Evolutionary conservation across 2,888 invertebrate genomes (phyloP).

Genomic region (Lasius fuliginosus): DNA sequence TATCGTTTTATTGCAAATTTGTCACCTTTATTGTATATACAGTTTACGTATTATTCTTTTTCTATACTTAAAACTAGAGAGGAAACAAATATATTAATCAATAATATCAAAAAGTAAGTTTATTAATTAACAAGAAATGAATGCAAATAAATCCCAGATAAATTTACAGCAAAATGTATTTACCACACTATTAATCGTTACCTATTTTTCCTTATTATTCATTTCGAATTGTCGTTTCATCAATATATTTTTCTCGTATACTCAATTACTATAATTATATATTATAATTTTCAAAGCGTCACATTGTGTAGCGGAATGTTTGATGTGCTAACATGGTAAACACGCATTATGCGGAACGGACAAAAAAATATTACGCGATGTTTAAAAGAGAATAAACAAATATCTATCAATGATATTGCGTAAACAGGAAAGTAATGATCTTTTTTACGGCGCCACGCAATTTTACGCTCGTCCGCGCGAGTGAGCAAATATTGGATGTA

Average conservation of each 20-base stretch:
- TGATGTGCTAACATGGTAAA: neutral
- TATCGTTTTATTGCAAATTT: constrained; percentile 3
- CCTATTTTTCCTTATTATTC: neutral
- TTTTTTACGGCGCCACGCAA: constrained; percentile 28
- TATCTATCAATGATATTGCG: constrained; percentile 33
- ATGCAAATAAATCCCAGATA: neutral
- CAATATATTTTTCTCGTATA: constrained; percentile 26
- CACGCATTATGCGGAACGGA: neutral
- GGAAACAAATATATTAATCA: neutral
- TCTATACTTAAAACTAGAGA: neutral
- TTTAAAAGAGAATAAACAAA: constrained; percentile 27
- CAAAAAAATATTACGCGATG: constrained; percentile 11
- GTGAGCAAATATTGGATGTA: constrained; percentile 60
- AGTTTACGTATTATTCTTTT: neutral
- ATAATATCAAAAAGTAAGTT: neutral
- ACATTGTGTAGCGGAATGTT: neutral
- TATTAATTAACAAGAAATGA: neutral
- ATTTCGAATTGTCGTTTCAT: neutral
- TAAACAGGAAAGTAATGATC: constrained; percentile 23
- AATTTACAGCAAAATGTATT: neutral
- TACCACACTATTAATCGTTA: neutral
- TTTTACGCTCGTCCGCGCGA: constrained; percentile 45
- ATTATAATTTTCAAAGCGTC: neutral
- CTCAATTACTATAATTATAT: neutral
- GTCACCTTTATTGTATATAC: neutral